phyloP scores from a whole-genome alignment of 2,113 vertebrate genomes.

The Lynx canadensis region DNA sequence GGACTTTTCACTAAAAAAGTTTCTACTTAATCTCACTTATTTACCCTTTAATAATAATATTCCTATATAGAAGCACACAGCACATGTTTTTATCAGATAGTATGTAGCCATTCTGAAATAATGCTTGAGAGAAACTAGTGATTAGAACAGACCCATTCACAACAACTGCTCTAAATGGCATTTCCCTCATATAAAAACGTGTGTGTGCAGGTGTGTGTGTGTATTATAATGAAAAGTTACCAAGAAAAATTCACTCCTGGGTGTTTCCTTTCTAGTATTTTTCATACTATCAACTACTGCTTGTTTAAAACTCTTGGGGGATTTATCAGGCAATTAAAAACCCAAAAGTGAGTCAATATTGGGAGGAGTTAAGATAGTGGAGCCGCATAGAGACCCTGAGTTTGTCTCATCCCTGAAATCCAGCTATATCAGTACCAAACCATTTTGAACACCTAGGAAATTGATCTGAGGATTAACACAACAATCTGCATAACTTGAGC shows the following conservation, averaged over 20 bases:
- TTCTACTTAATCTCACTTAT: neutral
- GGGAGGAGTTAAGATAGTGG: too few species aligned
- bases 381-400: too few species aligned
- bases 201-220: neutral
- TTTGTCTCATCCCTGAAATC: too few species aligned
- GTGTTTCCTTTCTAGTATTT: neutral
- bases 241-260: neutral
- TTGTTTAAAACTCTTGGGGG: neutral
- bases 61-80: neutral
- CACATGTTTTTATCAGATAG: neutral
- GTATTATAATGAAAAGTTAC: neutral
- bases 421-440: too few species aligned
- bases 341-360: neutral
- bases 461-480: too few species aligned
- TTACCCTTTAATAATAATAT: neutral
- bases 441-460: too few species aligned
- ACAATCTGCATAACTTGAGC: too few species aligned
- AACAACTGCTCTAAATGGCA: neutral
- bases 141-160: neutral
- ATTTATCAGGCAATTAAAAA: neutral
- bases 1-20: neutral
- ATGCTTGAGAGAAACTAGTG: neutral
- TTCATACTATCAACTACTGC: neutral
- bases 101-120: neutral
- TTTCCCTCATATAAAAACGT: neutral